Evolutionary conservation across 2,113 vertebrate genomes (phyloP).

Genomic region (Alexandromys fortis): DNA sequence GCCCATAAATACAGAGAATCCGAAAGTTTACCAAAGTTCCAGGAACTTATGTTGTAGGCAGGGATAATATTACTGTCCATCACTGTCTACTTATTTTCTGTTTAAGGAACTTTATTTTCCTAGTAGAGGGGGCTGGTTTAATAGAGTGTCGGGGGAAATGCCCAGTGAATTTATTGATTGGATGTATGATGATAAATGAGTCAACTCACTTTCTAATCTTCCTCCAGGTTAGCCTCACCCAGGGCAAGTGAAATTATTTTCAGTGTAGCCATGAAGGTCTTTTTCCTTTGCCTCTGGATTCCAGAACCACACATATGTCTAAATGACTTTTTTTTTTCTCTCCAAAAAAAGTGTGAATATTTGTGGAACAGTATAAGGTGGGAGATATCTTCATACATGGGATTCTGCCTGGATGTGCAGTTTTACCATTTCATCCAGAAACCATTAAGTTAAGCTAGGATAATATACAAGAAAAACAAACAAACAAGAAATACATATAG

Average conservation of each 20-base stretch:
- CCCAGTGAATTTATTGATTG: conserved; percentile 74
- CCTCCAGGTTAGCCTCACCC: conserved; percentile 53
- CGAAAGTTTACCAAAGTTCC: conserved; percentile 71
- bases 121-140: conserved; percentile 73
- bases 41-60: conserved; percentile 61
- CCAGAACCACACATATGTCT: background rate
- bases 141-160: conserved; percentile 74
- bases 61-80: conserved; percentile 68
- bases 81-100: conserved; percentile 78
- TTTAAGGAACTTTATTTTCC: conserved; percentile 73
- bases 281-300: conserved; percentile 57
- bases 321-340: background rate
- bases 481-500: conserved; percentile 23
- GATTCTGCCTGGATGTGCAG: background rate
- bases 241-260: conserved; percentile 72
- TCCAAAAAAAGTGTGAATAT: conserved; percentile 14
- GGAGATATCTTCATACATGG: background rate
- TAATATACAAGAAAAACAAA: background rate
- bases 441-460: conserved; percentile 4
- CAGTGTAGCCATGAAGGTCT: conserved; percentile 56
- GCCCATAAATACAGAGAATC: conserved; percentile 22
- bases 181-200: conserved; percentile 74
- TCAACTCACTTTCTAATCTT: conserved; percentile 76
- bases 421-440: conserved; percentile 39
- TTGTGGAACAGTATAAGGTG: background rate